Percentiles rank a stretch among this genome's conserved stretches.
phyloP scores from a whole-genome alignment of 1,140 invertebrate species.

The Dendroctonus valens region DNA sequence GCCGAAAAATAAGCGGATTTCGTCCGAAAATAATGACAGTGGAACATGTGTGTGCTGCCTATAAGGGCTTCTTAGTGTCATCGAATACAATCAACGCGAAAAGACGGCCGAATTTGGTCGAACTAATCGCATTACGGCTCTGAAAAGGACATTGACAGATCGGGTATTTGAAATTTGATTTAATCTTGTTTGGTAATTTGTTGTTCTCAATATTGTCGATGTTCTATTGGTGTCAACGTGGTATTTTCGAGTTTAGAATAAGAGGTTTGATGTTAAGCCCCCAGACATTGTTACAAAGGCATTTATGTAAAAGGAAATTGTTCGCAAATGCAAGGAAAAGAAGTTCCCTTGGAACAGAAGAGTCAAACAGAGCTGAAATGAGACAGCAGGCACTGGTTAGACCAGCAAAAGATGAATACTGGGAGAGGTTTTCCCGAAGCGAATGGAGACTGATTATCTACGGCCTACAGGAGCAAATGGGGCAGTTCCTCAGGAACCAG shows the following conservation, averaged over 20 bases:
- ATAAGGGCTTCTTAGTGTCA: constrained; percentile 51
- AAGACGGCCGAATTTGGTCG: constrained; percentile 23
- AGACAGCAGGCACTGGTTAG: too few relatives aligned
- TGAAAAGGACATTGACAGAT: constrained; percentile 20
- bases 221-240: background rate
- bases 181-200: constrained; percentile 26
- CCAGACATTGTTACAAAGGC: too few relatives aligned
- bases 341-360: too few relatives aligned
- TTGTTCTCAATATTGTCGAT: background rate
- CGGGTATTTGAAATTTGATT: constrained; percentile 5
- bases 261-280: too few relatives aligned
- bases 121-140: constrained; percentile 22
- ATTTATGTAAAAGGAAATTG: too few relatives aligned
- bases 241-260: background rate
- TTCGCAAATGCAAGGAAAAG: too few relatives aligned
- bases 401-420: too few relatives aligned
- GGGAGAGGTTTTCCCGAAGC: too few relatives aligned
- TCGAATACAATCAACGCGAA: constrained; percentile 35
- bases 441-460: too few relatives aligned
- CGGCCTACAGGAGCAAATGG: too few relatives aligned
- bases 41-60: constrained; percentile 50
- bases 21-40: constrained; percentile 49
- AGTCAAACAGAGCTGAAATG: too few relatives aligned
- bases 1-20: constrained; percentile 48
- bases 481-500: too few relatives aligned